Percentiles rank a stretch among this genome's conserved stretches.
These are phyloP conservation scores for Micrasema longulum DNA, from an alignment of 1,140 invertebrate genomes.

Conservation along the genomic window DNA sequence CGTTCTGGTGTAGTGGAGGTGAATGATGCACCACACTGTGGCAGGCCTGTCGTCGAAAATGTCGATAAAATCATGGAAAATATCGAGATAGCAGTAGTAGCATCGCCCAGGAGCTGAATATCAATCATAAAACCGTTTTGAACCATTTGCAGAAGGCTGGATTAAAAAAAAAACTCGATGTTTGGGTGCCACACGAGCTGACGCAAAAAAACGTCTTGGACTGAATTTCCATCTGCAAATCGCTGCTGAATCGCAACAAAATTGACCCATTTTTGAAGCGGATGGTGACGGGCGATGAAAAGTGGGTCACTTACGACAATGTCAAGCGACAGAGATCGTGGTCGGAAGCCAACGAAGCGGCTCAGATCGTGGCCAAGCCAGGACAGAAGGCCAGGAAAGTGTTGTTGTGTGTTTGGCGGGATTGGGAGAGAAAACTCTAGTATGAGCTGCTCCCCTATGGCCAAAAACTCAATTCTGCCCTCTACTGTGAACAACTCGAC, in stretches of 20 bases:
- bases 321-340: constrained; percentile 22
- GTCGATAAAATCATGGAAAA: constrained; percentile 24
- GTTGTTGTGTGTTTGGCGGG: no score
- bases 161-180: constrained; percentile 14
- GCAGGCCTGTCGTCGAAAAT: constrained; percentile 14
- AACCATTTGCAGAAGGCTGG: constrained; percentile 16
- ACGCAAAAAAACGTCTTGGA: constrained; percentile 26
- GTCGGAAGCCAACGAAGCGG: constrained; percentile 3
- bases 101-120: constrained; percentile 19
- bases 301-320: constrained; percentile 18
- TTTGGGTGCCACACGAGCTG: constrained; percentile 22
- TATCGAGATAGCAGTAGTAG: no score
- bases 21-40: constrained; percentile 20
- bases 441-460: constrained; percentile 1
- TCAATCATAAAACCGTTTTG: constrained; percentile 20
- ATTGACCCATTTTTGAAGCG: constrained; percentile 29
- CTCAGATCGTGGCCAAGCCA: no score
- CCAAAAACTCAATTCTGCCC: not conserved
- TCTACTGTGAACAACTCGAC: not conserved
- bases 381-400: no score
- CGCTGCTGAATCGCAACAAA: constrained; percentile 29
- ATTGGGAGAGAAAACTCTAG: no score
- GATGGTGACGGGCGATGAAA: constrained; percentile 19
- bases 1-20: constrained; percentile 14
- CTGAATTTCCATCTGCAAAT: constrained; percentile 19